phyloP scores from a whole-genome alignment of 2,888 invertebrate species.

The Boloria selene region DNA sequence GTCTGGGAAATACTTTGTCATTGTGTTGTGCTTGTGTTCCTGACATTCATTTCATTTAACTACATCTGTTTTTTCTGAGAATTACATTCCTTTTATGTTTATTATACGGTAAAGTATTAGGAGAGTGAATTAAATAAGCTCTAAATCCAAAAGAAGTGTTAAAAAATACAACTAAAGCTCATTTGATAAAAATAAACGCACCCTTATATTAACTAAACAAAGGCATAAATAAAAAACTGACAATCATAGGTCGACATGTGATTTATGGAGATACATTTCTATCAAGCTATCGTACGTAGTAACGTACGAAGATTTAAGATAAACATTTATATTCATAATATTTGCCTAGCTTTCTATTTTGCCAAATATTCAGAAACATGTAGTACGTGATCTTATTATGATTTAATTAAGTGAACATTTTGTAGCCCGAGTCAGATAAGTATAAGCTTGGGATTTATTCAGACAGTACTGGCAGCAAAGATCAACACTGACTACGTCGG shows the following conservation, averaged over 20 bases:
- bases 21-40: constrained; percentile 30
- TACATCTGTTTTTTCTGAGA: not conserved
- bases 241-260: too few species aligned
- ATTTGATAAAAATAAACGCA: too few species aligned
- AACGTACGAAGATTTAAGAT: not conserved
- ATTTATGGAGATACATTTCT: not conserved
- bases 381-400: constrained; percentile 52
- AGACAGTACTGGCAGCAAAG: constrained; percentile 60
- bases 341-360: not conserved
- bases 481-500: constrained; percentile 64
- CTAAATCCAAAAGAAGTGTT: too few species aligned
- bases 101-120: too few species aligned
- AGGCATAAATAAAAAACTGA: too few species aligned
- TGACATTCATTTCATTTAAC: constrained; percentile 1
- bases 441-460: constrained; percentile 59
- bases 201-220: too few species aligned
- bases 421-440: constrained; percentile 51
- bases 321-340: constrained; percentile 7
- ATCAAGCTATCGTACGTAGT: not conserved
- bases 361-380: not conserved
- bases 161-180: too few species aligned
- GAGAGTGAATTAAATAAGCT: too few species aligned
- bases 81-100: constrained; percentile 2
- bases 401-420: constrained; percentile 64
- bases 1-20: constrained; percentile 53